Conservation (phyloP, 2,113 vertebrate genomes). For the Limnothrissa miodon region DNA sequence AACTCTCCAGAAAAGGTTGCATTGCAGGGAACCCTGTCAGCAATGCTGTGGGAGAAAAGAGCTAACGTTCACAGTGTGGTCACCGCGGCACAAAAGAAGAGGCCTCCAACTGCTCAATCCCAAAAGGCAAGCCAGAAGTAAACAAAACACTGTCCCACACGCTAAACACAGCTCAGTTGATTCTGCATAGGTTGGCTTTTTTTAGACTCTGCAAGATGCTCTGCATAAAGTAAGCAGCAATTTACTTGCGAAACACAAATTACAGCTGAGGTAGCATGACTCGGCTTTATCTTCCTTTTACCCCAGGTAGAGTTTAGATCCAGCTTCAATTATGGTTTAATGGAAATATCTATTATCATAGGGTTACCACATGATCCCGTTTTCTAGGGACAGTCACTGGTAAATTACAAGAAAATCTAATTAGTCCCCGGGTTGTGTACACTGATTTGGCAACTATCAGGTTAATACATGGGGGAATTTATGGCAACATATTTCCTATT, state of each 20-base stretch:
- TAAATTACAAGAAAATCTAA: no score
- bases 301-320: neutral
- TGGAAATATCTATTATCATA: neutral
- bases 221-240: conserved; percentile 4
- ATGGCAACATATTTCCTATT: no score
- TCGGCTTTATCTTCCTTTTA: neutral
- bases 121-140: conserved; percentile 10
- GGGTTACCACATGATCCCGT: no score
- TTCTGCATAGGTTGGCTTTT: neutral
- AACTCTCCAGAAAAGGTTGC: conserved; percentile 6
- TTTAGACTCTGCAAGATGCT: neutral
- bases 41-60: neutral
- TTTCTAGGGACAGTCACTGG: no score
- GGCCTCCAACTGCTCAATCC: neutral
- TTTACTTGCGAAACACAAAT: conserved; percentile 9
- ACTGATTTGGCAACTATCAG: no score
- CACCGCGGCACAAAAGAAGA: neutral
- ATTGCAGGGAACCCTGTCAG: neutral
- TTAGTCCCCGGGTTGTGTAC: no score
- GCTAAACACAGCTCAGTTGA: neutral
- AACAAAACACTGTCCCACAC: neutral
- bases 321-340: neutral
- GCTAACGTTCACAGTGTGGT: conserved; percentile 1
- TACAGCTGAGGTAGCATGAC: neutral
- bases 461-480: no score